A percentile compares a stretch with the other conserved stretches of the same genome.
Conservation (phyloP, 2,113 vertebrate species). For the Ctenomys sociabilis region DNA sequence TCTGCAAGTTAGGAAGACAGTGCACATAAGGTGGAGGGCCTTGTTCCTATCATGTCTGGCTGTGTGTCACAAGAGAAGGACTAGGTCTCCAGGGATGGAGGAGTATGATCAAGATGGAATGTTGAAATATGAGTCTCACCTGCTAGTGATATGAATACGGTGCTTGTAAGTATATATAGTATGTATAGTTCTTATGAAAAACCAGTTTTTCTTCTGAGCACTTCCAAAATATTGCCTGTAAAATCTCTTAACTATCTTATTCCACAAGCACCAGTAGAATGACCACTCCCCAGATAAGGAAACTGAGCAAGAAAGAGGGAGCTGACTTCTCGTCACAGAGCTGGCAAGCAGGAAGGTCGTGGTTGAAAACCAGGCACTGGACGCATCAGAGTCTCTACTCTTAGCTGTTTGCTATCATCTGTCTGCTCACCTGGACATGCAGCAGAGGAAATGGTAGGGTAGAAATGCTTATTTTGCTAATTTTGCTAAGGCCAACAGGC, state of each 20-base stretch:
- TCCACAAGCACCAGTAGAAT: neutral
- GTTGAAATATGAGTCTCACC: neutral
- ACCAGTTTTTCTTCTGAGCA: neutral
- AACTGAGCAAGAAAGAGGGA: neutral
- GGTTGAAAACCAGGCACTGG: neutral
- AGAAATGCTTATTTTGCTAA: neutral
- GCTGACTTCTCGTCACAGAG: neutral
- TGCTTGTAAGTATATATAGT: too few relatives aligned
- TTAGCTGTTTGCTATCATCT: neutral
- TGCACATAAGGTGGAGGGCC: neutral
- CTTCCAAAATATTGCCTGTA: neutral
- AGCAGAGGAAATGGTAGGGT: accelerated
- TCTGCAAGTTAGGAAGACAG: neutral
- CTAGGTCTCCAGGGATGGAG: neutral
- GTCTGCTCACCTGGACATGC: accelerated
- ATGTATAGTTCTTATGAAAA: neutral
- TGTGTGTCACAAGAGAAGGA: neutral
- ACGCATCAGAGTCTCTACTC: neutral
- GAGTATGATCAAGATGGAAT: neutral
- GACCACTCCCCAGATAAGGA: neutral
- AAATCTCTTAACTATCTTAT: neutral
- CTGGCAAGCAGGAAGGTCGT: neutral
- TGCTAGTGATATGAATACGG: neutral
- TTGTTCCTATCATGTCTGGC: neutral
- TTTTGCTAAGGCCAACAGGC: neutral